Evolutionary conservation across 2,113 vertebrate genomes (phyloP).

Genomic region (Lepisosteus osseus): DNA sequence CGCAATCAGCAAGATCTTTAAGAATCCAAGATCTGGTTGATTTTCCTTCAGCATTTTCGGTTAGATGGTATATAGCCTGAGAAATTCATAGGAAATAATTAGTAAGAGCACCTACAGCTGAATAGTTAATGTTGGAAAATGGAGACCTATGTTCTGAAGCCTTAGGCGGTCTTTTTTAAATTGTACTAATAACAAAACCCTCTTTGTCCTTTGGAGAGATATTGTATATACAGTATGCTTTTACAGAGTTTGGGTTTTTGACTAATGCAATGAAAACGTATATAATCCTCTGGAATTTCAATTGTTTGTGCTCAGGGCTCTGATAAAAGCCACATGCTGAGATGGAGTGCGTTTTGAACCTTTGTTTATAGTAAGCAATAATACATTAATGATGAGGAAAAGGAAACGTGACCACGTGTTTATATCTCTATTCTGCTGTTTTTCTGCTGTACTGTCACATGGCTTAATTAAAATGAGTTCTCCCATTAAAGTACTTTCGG

Average conservation of each 20-base stretch:
- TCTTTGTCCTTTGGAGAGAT: neutral
- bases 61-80: too few species aligned
- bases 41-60: too few species aligned
- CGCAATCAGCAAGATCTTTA: too few species aligned
- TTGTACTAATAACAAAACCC: too few species aligned
- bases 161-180: too few species aligned
- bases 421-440: neutral
- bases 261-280: neutral
- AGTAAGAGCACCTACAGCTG: too few species aligned
- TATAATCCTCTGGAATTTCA: neutral
- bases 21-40: too few species aligned
- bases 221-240: neutral
- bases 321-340: constrained; percentile 11
- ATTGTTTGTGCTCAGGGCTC: neutral
- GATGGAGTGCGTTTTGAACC: neutral
- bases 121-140: too few species aligned
- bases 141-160: too few species aligned
- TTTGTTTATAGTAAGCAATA: neutral
- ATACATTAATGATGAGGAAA: neutral
- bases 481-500: too few species aligned
- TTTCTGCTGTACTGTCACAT: neutral
- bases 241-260: neutral
- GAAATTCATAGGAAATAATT: too few species aligned
- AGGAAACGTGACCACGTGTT: neutral
- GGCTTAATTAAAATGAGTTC: too few species aligned